Base-by-base conservation (phyloP, 2,888 invertebrate genomes). In the Pycnomerus fuliginosus region DNA sequence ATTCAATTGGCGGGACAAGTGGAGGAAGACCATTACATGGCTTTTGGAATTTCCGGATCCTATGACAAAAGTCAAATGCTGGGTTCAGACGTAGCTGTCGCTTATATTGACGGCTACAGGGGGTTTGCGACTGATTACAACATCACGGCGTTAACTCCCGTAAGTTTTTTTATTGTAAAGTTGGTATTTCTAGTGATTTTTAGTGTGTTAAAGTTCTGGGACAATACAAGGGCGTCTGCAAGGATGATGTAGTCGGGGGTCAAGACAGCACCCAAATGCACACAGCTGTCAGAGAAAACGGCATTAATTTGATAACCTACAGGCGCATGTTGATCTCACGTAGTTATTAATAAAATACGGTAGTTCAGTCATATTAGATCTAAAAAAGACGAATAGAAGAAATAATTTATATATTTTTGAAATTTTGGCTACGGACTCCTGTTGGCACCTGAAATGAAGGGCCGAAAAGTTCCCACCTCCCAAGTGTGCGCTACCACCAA, bases 171-270 rank as follows among this genome's bases (percentile, higher is more conserved):
- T n/a, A n/a, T n/a, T n/a, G n/a, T n/a, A n/a, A n/a, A n/a, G n/a
- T n/a, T n/a, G n/a, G n/a, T n/a, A n/a, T n/a, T n/a, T n/a, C n/a
- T n/a, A n/a, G n/a, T n/a, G n/a, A n/a, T 64, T 72, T 54, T 16
- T 68, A 88, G 84, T 92, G 92, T 64, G 86, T 87, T 28, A 89
- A 87, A 72, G 90, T 92, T 44, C 75, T 92, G 58, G 93, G 90
- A 1, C 85, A 83, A 59, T 87, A 89, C 69, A 86, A 80, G 68
- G 94, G 93, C 23, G 92, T 92, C 22, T 94, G 94, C 58, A 83
- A 82, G 52, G 94, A 94, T 70, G 83, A 83, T 44, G 71, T 81
- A n/a, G 79, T 91, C 1, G 92, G 90, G 16, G 90, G 89, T 0
- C 77, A 82, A 53, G 89, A 92, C 65, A 86, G 81, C 67, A 86